Evolutionary conservation across 1,140 invertebrate genomes (phyloP), one percentile per base, ranked within the genome.

Genomic region (Psix sp.): DNA sequence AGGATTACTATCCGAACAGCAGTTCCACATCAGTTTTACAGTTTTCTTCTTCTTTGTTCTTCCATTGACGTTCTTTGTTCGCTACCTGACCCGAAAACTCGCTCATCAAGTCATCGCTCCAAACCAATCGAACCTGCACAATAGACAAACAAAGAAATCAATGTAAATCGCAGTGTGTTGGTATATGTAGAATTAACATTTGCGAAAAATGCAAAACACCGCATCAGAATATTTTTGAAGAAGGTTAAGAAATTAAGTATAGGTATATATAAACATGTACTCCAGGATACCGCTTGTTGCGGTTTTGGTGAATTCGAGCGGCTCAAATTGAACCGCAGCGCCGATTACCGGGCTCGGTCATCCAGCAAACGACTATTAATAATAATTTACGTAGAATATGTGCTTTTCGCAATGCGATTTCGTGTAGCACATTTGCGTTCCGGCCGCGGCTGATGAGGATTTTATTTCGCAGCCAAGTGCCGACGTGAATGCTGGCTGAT

Each of bases 281-380:
- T 73, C 73, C 66, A 45, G 35, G 31, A 45, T 48, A 74, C 31
- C 39, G 35, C 54, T 74, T 74, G 71, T 81, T 84, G 82, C 70
- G 84, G 83, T 83, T 81, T 82, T 73, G 77, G 73, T 70, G 77
- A 78, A 78, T 73, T 38, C 70, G 71, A 77, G 51, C 80, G 48
- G 48, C 62, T 46, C 40, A 48, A 43, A 77, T 77, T 60, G 82
- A 78, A 84, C 81, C 79, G 74, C 79, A 74, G 77, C 54, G 60
- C 66, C 83, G 75, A 84, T 86, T 86, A 86, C 80, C 72, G 63
- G 56, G 79, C 77, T 81, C 83, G 81, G 77, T 80, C 82, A 86
- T 86, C 82, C 83, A 81, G 84, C 78, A 86, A 86, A 86, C 83
- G 83, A 84, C 83, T 84, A 85, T 86, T 85, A 86, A 85, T 85